phyloP scores from a whole-genome alignment of 2,888 invertebrate genomes.

The Anagyrus pseudococci region DNA sequence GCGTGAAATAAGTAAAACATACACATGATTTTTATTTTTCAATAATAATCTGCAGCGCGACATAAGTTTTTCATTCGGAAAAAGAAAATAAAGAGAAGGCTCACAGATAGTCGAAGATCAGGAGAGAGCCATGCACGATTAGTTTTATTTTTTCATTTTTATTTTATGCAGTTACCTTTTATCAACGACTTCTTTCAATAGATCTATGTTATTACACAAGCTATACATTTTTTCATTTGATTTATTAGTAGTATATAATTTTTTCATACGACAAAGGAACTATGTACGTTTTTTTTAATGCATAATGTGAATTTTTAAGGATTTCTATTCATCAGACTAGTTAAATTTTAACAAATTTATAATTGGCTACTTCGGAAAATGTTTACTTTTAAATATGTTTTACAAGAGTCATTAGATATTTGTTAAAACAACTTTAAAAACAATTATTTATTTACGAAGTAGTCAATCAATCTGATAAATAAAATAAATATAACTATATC shows the following conservation, averaged over 20 bases:
- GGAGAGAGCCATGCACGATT: constrained; percentile 49
- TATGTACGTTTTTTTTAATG: constrained; percentile 28
- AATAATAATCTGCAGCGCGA: constrained; percentile 41
- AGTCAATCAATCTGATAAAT: constrained; percentile 17
- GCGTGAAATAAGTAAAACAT: constrained; percentile 58
- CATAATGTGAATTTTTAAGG: constrained; percentile 31
- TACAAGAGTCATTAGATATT: no score
- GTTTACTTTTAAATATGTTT: no score
- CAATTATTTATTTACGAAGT: background rate
- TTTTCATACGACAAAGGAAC: constrained; percentile 33
- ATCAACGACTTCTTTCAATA: constrained; percentile 33
- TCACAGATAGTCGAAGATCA: constrained; percentile 53
- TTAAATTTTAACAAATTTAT: no score
- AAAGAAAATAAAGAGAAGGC: constrained; percentile 41
- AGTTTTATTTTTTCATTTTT: constrained; percentile 21
- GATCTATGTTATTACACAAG: no score
- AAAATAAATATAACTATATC: constrained; percentile 5
- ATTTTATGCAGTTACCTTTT: constrained; percentile 18
- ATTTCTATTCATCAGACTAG: background rate
- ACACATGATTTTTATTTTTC: constrained; percentile 52
- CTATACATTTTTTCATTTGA: constrained; percentile 29
- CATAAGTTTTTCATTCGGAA: constrained; percentile 23
- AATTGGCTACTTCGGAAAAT: no score
- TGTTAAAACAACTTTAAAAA: background rate
- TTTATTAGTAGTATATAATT: constrained; percentile 22